Base-by-base conservation (phyloP, 1,140 invertebrate species). In the Rhagoletis zephyria region DNA sequence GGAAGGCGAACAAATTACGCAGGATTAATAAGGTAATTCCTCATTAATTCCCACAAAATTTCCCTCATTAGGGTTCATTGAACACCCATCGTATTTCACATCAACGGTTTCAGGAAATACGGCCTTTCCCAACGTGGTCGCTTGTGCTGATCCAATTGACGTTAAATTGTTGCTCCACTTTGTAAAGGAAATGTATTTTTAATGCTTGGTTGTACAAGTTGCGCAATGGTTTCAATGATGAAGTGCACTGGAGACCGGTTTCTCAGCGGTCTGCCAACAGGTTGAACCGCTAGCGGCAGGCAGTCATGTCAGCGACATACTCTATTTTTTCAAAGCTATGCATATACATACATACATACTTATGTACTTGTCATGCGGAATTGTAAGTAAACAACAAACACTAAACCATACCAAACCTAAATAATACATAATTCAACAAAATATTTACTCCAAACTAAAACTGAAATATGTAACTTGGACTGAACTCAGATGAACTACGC, bases 401-500 rank as follows among this genome's bases (percentile, higher is more conserved):
- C 48, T 81, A 56, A 56, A 81, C 19, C 48, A 81, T 81, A 48
- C 48, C 48, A 51, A 81, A 51, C 16, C n/a, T n/a, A 56, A 30
- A 81, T 40, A 14, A 74, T 45, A 45, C 42, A 59, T 14, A 51
- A 81, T 56, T 51, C 6, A 81, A 81, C 45, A 12, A 81, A 81
- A 81, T 81, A 81, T 81, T 81, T 81, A 59, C 51, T 56, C 48
- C 14, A 81, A 81, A 81, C 19, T n/a, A 14, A 63, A 63, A 16
- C 12, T 81, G 48, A 81, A 30, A 81, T 48, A 56, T 19, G 74
- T 30, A 30, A 30, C 30, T 81, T 51, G n/a, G 48, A 51, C 74
- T 81, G 74, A 81, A 81, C 74, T 81, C 74, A 81, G 74, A 81
- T 81, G 74, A 81, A 81, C 74, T 56, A 16, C 48, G 48, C 48